Percentiles rank a stretch among this genome's conserved stretches.
Conservation (phyloP, 2,888 invertebrate species). For the Scaptomyza caliginosa region DNA sequence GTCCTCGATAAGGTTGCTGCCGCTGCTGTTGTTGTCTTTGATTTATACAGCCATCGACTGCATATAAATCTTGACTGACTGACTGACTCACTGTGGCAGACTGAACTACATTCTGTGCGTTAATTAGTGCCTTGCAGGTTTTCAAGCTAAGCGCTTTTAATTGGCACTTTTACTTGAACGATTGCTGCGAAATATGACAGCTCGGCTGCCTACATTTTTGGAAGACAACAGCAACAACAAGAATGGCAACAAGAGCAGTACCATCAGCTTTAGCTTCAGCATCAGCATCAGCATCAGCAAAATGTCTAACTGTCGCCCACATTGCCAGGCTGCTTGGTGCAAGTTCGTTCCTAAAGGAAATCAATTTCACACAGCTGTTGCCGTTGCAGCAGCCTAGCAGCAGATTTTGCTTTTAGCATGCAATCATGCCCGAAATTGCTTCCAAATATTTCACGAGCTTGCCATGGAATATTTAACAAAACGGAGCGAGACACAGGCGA, state of each 20-base stretch:
- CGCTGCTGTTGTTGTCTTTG: slow-evolving; percentile 42
- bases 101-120: slow-evolving; percentile 50
- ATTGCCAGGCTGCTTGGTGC: slow-evolving; percentile 16
- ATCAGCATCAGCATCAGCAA: slow-evolving; percentile 14
- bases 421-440: slow-evolving; percentile 28
- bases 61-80: slow-evolving; percentile 60
- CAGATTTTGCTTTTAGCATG: slow-evolving; percentile 38
- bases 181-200: slow-evolving; percentile 70
- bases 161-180: slow-evolving; percentile 71
- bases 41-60: slow-evolving; percentile 61
- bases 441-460: slow-evolving; percentile 50
- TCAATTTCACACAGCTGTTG: slow-evolving; percentile 31
- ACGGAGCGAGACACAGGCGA: slow-evolving; percentile 33
- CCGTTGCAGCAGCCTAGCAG: slow-evolving; percentile 17
- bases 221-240: background rate
- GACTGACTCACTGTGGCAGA: slow-evolving; percentile 38
- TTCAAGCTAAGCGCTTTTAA: slow-evolving; percentile 57
- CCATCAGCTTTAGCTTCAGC: too few species aligned
- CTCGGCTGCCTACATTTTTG: slow-evolving; percentile 18
- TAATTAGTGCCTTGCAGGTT: slow-evolving; percentile 60
- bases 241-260: background rate
- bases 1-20: slow-evolving; percentile 67
- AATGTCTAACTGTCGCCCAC: slow-evolving; percentile 45
- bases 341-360: slow-evolving; percentile 21
- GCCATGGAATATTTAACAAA: slow-evolving; percentile 61